Base-by-base conservation (phyloP, 2,797 vertebrate species). In the Bothrops alternatus region DNA sequence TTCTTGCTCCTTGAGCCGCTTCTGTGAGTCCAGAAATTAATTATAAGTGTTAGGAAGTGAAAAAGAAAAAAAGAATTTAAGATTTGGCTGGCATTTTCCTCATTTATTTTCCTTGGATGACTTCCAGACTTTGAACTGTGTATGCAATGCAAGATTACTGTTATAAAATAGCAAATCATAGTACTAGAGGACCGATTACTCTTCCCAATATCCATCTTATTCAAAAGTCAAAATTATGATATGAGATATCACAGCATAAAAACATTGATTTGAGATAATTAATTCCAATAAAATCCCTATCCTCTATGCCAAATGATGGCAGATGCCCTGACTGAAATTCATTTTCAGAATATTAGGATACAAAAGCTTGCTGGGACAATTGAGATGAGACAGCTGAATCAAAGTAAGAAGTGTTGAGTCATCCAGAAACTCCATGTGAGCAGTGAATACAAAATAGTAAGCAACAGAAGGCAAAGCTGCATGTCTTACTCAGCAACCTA, bases 291-390 rank as follows among this genome's bases (percentile, higher is more conserved):
- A 93, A 91, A 88, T 65, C 63, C 69, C 32, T 42, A 11, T 93
- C 87, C 32, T 90, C 88, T 87, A 91, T 91, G 87, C 92, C 47
- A 73, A 93, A 93, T 86, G 58, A 85, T 91, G 86, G 86, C 90
- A 93, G 92, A 93, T 93, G 92, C 90, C 90, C 32, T 91, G 90
- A 93, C 63, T 91, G 69, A 91, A 93, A 87, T 93, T 91, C 92
- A 91, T 91, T 89, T 93, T 91, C 23, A 53, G 65, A 37, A 89
- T 88, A 93, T 93, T 91, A 93, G 69, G 90, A 89, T 91, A 89
- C 90, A 93, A 93, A 91, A 93, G 50, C 92, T 93, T 91, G 87
- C 92, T 65, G 87, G 58, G 86, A 78, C 58, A 90, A 91, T 89
- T 91, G 90, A 91, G 69, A 93, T 73, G 55, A 85, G 69, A 88